Conservation (phyloP, 2,113 vertebrate species). For the Isurus oxyrinchus region DNA sequence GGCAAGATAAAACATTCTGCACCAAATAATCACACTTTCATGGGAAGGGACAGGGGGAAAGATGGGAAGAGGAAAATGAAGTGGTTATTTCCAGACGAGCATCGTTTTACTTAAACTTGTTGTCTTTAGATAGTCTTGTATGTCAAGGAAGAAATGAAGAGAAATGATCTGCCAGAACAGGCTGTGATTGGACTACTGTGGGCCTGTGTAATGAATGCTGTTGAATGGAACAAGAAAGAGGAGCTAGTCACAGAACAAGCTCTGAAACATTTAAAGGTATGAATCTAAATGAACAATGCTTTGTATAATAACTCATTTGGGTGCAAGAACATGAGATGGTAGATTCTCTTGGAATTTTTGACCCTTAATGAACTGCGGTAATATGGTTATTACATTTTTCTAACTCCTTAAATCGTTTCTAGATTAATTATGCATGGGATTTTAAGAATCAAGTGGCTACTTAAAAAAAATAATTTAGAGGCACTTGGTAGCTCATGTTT, state of each 20-base stretch:
- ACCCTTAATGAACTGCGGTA: not conserved
- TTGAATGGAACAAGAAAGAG: constrained; percentile 92
- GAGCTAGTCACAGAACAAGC: constrained; percentile 86
- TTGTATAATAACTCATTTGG: not conserved
- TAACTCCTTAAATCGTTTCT: not conserved
- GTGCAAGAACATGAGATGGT: not conserved
- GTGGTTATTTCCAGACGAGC: not conserved
- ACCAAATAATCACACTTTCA: not conserved
- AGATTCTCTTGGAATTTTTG: not conserved
- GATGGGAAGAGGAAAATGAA: not conserved
- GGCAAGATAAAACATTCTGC: not conserved
- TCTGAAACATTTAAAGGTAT: constrained; percentile 83
- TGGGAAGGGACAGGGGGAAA: not conserved
- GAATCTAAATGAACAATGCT: not conserved
- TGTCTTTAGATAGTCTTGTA: constrained; percentile 71
- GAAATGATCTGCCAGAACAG: constrained; percentile 73
- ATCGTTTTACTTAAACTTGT: not conserved
- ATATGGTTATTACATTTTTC: not conserved
- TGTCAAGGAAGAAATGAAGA: constrained; percentile 87
- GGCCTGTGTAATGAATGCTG: constrained; percentile 83
- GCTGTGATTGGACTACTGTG: constrained; percentile 81
- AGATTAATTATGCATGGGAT: not conserved
- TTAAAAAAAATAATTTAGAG: not conserved
- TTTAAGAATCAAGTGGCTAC: not conserved
- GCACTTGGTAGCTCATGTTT: not conserved